phyloP scores from a whole-genome alignment of 2,797 vertebrate genomes.

The Centroberyx gerrardi region DNA sequence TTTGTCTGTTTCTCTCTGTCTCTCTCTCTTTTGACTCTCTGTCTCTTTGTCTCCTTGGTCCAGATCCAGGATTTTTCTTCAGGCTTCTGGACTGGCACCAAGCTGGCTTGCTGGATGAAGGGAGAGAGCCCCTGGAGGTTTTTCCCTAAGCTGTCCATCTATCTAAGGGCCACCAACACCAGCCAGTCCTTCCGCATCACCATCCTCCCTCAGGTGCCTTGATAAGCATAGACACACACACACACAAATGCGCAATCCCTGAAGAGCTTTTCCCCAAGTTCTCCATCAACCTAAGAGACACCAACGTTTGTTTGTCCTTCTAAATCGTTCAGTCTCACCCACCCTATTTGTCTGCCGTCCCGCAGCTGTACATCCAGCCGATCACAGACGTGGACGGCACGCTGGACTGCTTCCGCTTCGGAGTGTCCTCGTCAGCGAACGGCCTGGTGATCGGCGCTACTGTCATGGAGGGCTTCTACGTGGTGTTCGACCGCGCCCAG shows the following conservation, averaged over 20 bases:
- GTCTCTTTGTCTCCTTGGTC: conserved; percentile 4
- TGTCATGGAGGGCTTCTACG: conserved; percentile 98
- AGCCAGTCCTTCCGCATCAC: conserved; percentile 95
- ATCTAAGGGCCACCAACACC: conserved; percentile 92
- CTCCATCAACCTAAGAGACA: neutral
- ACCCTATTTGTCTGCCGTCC: neutral
- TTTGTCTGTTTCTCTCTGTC: conserved; percentile 6
- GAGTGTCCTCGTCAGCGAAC: conserved; percentile 91
- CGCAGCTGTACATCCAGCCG: conserved; percentile 94
- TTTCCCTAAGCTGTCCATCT: conserved; percentile 97
- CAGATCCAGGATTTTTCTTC: conserved; percentile 94
- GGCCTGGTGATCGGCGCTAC: conserved; percentile 96
- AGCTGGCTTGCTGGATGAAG: conserved; percentile 95
- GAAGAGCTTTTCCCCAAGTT: neutral
- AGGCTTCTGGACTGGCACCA: conserved; percentile 95
- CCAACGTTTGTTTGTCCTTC: neutral
- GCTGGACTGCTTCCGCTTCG: conserved; percentile 93
- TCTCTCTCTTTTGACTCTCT: conserved; percentile 3
- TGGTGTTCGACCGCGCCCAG: conserved; percentile 92
- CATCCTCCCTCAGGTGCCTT: conserved; percentile 93
- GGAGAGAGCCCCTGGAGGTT: conserved; percentile 92
- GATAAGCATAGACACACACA: conserved; percentile 12
- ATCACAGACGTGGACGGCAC: conserved; percentile 88
- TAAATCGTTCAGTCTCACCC: neutral
- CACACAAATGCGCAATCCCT: neutral